phyloP scores from a whole-genome alignment of 92 coral and sea anemone genomes.

The Epizoanthus illoricatus region DNA sequence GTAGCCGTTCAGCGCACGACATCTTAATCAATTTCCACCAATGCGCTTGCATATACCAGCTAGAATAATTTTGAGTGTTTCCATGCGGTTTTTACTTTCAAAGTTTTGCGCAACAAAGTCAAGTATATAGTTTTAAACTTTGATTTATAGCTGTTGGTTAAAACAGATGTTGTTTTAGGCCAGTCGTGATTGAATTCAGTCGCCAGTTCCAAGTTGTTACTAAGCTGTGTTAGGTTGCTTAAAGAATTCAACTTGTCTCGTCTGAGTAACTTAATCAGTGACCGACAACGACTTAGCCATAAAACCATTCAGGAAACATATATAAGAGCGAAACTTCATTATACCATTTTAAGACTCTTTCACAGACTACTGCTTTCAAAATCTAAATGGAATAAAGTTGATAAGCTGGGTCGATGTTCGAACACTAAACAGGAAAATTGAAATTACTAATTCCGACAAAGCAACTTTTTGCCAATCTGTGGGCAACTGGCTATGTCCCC shows the following conservation, averaged over 20 bases:
- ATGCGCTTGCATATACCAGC: too few relatives aligned
- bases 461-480: neutral
- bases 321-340: slow-evolving; percentile 32
- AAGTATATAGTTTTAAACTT: neutral
- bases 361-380: neutral
- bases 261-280: slow-evolving; percentile 19
- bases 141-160: too few relatives aligned
- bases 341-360: neutral
- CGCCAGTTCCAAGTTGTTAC: slow-evolving; percentile 18
- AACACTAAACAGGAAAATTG: neutral
- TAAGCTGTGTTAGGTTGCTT: neutral
- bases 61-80: too few relatives aligned
- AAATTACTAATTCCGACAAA: too few relatives aligned
- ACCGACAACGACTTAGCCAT: neutral
- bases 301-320: slow-evolving; percentile 17
- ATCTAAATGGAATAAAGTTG: neutral
- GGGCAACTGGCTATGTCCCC: neutral
- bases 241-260: slow-evolving; percentile 24
- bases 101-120: neutral
- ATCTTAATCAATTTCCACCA: too few relatives aligned
- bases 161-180: neutral
- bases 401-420: neutral
- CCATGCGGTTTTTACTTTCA: neutral
- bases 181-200: neutral
- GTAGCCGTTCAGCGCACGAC: too few relatives aligned